Base-by-base conservation (phyloP, 2,113 vertebrate genomes). In the Microcebus jonahi region DNA sequence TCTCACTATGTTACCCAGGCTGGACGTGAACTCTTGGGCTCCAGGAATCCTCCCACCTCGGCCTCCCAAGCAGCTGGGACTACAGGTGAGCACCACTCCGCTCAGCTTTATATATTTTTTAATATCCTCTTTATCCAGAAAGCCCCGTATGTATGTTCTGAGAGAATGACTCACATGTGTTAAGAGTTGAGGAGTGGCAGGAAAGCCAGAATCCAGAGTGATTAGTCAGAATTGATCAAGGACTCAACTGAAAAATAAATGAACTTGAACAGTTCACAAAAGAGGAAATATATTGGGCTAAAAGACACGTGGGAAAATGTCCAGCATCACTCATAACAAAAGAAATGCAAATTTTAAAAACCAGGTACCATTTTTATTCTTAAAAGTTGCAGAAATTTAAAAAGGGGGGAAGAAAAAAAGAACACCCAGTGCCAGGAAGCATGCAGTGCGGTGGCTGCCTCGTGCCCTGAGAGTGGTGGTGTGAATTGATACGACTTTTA, bases 301-400 rank as follows among this genome's bases (percentile, higher is more conserved):
- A 95, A 92, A 93, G 65, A 80, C 93, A 97, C 29, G 29, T 97
- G 97, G 95, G 96, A 96, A 97, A 96, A 96, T 67, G 96, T 96
- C 95, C 95, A 77, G 75, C 84, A 95, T 96, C 96, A 94, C 88
- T 97, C 95, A 87, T 81, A 94, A 97, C 88, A 97, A 95, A 97
- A 97, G 73, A 97, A 92, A 97, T 97, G 96, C 97, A 98, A 98
- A 98, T 97, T 67, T 48, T 8, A 45, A 95, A 90, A 94, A 91
- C 79, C 92, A 95, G 94, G 65, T 95, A 97, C 82, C 88, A 67
- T 91, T 92, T 97, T 88, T 79, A 77, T 88, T 48, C 92, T n/a
- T 77, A 89, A 88, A 95, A 97, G 53, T 29, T 82, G 68, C 53
- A 92, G 48, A 90, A 95, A 61, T 81, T 68, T 27, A 71, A 67